These are phyloP conservation scores for Aphis gossypii DNA, from an alignment of 1,140 invertebrate species.

Conservation along the genomic window DNA sequence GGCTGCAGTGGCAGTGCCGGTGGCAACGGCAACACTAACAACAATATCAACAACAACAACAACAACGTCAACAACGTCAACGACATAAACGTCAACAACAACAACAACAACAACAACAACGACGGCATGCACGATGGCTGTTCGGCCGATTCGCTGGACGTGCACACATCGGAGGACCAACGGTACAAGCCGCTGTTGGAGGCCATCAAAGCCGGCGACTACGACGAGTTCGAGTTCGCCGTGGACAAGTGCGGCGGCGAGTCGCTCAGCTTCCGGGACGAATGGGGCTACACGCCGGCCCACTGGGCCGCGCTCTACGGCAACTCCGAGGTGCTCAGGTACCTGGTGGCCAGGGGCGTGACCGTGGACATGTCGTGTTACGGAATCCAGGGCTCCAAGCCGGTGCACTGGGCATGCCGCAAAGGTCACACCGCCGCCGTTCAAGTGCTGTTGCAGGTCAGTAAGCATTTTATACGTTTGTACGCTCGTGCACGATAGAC, in stretches of 20 bases:
- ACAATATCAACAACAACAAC: neutral
- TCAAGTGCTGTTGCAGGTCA: conserved; percentile 77
- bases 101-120: too few species aligned
- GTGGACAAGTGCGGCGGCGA: conserved; percentile 79
- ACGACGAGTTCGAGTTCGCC: conserved; percentile 77
- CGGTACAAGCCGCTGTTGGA: conserved; percentile 28
- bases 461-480: conserved; percentile 61
- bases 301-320: conserved; percentile 92
- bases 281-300: conserved; percentile 90
- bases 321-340: conserved; percentile 81
- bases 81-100: neutral
- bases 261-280: conserved; percentile 78
- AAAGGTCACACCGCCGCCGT: conserved; percentile 86
- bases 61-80: neutral
- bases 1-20: neutral
- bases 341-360: conserved; percentile 81
- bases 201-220: conserved; percentile 67
- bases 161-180: conserved; percentile 38
- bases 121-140: conserved; percentile 33
- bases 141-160: conserved; percentile 48
- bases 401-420: conserved; percentile 90
- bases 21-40: neutral
- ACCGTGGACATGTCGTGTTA: conserved; percentile 85
- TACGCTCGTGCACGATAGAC: neutral
- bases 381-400: conserved; percentile 85